Base-by-base conservation (phyloP, 2,888 invertebrate genomes). In the Limnephilus auricula region DNA sequence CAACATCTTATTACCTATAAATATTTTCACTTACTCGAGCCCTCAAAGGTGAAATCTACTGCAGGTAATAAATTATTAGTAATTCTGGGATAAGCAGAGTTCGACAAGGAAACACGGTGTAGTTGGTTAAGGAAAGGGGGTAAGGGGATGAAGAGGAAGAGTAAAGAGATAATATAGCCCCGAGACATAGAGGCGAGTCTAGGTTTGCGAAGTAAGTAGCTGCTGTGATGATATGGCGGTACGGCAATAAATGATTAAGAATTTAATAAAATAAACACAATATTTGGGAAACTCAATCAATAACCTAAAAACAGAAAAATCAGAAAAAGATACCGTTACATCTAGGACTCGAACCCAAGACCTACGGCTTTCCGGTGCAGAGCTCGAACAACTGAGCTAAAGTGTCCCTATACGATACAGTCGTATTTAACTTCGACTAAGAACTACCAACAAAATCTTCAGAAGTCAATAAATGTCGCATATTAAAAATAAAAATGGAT, bases 21-120 rank as follows among this genome's bases (percentile, higher is more conserved):
- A 79, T 37, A 40, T 79, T 40, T 37, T 84, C 79, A 78, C 90
- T 90, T 90, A 79, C 80, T 90, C 45, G 79, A 90, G 90, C 40
- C 65, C 37, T 85, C 90, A 84, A 90, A 90, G 92, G 91, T 92
- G 83, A 91, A 82, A 89, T 90, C 78, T 89, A 90, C 83, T 83
- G 84, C 78, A 45, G 86, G 90, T 92, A 92, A 92, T 92, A 92
- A 92, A 92, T 92, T 92, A 92, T 90, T 85, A 89, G 85, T 91
- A 92, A 92, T 92, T 84, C 87, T 85, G 85, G 91, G 90, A 92
- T 91, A 91, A 91, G 90, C 90, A 90, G 91, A 37, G 79, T 82
- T 85, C 32, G 80, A 90, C 87, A n/a, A 37, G 78, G 85, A 82
- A 37, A 82, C 31, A 65, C 25, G 25, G 65, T 65, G 65, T 65